Evolutionary conservation across 2,888 invertebrate genomes (phyloP).

Genomic region (Emmelina monodactyla): DNA sequence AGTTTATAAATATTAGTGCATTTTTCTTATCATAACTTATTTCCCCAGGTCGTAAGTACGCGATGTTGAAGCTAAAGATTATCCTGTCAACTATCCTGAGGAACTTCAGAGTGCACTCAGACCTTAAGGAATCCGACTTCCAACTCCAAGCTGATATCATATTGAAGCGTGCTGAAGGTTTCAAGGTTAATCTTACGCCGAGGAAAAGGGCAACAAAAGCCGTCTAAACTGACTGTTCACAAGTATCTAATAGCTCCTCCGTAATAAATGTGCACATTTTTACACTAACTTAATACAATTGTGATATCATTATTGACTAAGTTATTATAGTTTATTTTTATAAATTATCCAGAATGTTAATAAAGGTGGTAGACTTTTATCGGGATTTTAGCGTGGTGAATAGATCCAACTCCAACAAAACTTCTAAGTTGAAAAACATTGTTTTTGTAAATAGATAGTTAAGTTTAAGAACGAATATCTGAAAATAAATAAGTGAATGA

Average conservation of each 20-base stretch:
- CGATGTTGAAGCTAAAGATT: conserved; percentile 81
- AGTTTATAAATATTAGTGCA: too few relatives aligned
- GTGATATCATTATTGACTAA: conserved; percentile 39
- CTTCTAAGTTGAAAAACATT: too few relatives aligned
- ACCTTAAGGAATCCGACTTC: conserved; percentile 73
- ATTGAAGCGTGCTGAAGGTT: conserved; percentile 78
- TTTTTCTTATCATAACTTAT: too few relatives aligned
- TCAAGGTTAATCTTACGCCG: conserved; percentile 74
- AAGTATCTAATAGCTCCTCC: conserved; percentile 16
- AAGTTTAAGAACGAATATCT: too few relatives aligned
- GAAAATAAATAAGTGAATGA: too few relatives aligned
- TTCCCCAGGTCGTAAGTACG: conserved; percentile 81
- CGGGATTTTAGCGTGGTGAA: too few relatives aligned
- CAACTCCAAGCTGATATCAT: conserved; percentile 79
- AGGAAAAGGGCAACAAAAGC: conserved; percentile 61
- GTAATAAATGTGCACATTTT: conserved; percentile 24
- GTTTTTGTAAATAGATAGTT: conserved; percentile 39
- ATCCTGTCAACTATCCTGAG: conserved; percentile 78
- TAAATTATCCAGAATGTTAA: conserved; percentile 25
- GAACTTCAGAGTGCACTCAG: conserved; percentile 74
- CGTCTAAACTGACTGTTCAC: conserved; percentile 13
- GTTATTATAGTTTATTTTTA: conserved; percentile 30
- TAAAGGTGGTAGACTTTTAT: conserved; percentile 41
- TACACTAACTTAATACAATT: conserved; percentile 22
- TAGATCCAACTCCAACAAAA: too few relatives aligned